These are phyloP conservation scores for Calypte anna DNA, from an alignment of 2,113 vertebrate species.

Conservation along the genomic window DNA sequence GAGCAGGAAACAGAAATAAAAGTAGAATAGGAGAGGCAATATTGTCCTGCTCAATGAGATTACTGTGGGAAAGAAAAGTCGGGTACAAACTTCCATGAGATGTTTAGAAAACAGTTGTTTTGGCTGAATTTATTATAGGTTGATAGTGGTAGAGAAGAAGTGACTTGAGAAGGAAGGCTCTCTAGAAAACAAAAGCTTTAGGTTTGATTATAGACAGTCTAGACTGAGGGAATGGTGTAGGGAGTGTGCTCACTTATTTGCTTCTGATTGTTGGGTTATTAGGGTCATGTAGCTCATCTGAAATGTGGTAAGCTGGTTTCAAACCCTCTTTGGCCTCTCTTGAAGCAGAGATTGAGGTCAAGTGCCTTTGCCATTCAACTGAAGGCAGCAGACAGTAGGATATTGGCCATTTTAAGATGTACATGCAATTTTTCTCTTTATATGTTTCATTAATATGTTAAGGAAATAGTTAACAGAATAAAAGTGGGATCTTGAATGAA, in stretches of 20 bases:
- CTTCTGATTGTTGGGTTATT: background rate
- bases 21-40: background rate
- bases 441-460: no score
- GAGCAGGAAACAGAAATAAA: background rate
- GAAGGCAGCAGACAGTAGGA: background rate
- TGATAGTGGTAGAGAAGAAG: background rate
- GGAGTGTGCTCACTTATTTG: rapidly evolving
- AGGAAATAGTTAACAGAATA: background rate
- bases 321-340: background rate
- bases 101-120: background rate
- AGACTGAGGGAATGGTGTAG: background rate
- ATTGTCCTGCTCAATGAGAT: background rate
- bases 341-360: background rate
- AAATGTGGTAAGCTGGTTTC: background rate
- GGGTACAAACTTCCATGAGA: background rate
- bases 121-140: background rate
- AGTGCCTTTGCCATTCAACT: background rate
- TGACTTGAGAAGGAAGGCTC: background rate
- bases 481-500: background rate
- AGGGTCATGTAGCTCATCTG: background rate
- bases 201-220: background rate
- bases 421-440: background rate
- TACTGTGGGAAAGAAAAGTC: background rate
- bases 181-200: background rate
- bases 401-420: background rate